Conservation (phyloP, 2,888 invertebrate genomes). For the Agrotis segetum region DNA sequence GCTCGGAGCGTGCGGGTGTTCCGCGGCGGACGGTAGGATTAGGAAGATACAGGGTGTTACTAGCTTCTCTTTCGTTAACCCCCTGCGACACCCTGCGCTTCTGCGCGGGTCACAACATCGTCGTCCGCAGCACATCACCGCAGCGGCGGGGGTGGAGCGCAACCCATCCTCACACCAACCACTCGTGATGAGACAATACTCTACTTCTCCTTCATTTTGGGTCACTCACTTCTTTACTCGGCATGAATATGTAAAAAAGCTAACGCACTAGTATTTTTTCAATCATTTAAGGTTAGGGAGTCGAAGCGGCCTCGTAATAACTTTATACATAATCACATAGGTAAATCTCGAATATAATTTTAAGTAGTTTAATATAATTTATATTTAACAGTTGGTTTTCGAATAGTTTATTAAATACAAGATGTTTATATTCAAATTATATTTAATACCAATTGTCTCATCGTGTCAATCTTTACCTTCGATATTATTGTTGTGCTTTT, state of each 20-base stretch:
- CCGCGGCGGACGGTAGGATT: slow-evolving; percentile 71
- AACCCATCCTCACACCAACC: slow-evolving; percentile 44
- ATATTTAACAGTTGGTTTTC: slow-evolving; percentile 16
- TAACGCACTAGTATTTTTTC: not conserved
- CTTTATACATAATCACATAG: not conserved
- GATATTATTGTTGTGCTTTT: slow-evolving; percentile 12
- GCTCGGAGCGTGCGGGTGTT: slow-evolving; percentile 46
- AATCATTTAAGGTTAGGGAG: slow-evolving; percentile 10
- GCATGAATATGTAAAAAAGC: not conserved
- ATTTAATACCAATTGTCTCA: slow-evolving; percentile 35
- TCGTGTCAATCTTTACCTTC: slow-evolving; percentile 24
- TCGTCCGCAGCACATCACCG: slow-evolving; percentile 23
- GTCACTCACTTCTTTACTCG: slow-evolving; percentile 12
- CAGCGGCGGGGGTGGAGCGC: slow-evolving; percentile 28
- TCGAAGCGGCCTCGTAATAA: slow-evolving; percentile 13
- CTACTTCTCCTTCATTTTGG: slow-evolving; percentile 21
- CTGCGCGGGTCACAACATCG: slow-evolving; percentile 18
- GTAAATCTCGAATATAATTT: slow-evolving; percentile 11
- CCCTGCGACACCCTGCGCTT: slow-evolving; percentile 35
- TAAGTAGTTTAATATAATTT: slow-evolving; percentile 10
- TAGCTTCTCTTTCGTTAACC: slow-evolving; percentile 74
- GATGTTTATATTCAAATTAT: too few relatives aligned
- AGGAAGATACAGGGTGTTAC: slow-evolving; percentile 84
- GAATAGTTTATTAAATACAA: slow-evolving; percentile 14
- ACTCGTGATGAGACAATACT: slow-evolving; percentile 45